phyloP scores from a whole-genome alignment of 2,113 vertebrate genomes.

The rabbit (Oryctolagus cuniculus) region mOryCun1.1 NC_091434.1:886001-886500 shows the following conservation, averaged over 20 bases:
- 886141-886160: conserved; percentile 81
- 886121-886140: conserved; percentile 70
- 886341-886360: not conserved
- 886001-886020: conserved; percentile 87
- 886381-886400: not conserved
- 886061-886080: conserved; percentile 88
- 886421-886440: too few species aligned
- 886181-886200: conserved; percentile 88
- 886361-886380: not conserved
- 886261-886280: accelerated
- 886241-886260: accelerated
- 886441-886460: not conserved
- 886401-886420: accelerated
- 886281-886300: accelerated
- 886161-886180: conserved; percentile 88
- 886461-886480: not conserved
- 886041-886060: conserved; percentile 89
- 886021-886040: conserved; percentile 88
- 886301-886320: accelerated
- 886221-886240: accelerated
- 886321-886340: accelerated
- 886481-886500: not conserved
- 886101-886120: conserved; percentile 11
- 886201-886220: accelerated
- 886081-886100: conserved; percentile 82